These are phyloP conservation scores for Brachyopa scutellaris DNA, from an alignment of 2,888 invertebrate genomes.

Conservation along the genomic window DNA sequence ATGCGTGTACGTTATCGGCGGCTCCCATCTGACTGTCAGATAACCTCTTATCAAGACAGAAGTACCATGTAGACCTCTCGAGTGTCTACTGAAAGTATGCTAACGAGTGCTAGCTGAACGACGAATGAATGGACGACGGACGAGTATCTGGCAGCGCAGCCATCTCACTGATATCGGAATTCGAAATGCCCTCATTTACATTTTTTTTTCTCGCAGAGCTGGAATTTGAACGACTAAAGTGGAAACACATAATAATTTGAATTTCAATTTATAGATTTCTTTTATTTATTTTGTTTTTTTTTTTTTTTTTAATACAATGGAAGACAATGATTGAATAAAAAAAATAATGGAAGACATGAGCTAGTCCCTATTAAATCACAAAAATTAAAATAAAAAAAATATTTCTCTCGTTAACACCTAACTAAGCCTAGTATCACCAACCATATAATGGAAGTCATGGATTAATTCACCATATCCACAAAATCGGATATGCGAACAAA, in stretches of 20 bases:
- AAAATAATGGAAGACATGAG: constrained; percentile 65
- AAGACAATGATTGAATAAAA: constrained; percentile 76
- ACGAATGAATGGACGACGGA: background rate
- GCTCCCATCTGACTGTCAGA: constrained; percentile 48
- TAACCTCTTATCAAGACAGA: constrained; percentile 52
- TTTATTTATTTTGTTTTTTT: constrained; percentile 38
- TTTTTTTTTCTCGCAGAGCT: background rate
- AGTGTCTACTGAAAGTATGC: constrained; percentile 40
- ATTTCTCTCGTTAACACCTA: constrained; percentile 41
- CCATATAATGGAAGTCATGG: constrained; percentile 67
- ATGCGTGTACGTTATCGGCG: constrained; percentile 13
- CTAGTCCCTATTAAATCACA: constrained; percentile 68
- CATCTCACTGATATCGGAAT: constrained; percentile 1
- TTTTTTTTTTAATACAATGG: constrained; percentile 75
- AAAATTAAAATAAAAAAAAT: constrained; percentile 33
- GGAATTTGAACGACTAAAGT: constrained; percentile 9
- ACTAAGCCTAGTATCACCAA: constrained; percentile 69
- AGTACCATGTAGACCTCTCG: constrained; percentile 22
- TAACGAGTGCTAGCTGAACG: no score
- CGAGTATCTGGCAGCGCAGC: constrained; percentile 4
- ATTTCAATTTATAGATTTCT: constrained; percentile 35
- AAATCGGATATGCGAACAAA: constrained; percentile 53
- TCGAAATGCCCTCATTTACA: constrained; percentile 12
- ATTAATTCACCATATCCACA: constrained; percentile 54
- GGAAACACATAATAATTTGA: constrained; percentile 40